Base-by-base conservation (phyloP, 2,888 invertebrate species). In the Drosophila pegasa region DNA sequence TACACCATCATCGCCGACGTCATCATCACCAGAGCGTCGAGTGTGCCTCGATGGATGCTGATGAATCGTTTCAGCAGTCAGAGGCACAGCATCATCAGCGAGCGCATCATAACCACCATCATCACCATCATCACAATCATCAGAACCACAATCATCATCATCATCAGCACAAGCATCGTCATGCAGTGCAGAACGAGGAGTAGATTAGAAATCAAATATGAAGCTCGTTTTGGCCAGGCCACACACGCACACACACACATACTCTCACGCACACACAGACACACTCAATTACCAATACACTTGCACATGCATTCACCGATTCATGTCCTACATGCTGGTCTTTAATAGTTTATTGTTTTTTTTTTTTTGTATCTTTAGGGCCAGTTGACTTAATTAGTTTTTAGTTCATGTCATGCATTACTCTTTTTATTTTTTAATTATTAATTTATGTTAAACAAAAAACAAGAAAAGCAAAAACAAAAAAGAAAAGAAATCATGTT, bases 371-470 rank as follows among this genome's bases (percentile, higher is more conserved):
- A 71, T 71, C 55, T 69, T 80, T 60, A 66, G 65, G 63, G 76
- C 84, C 80, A 86, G 75, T 80, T 68, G 74, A 85, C 88, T 80
- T 82, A 79, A 89, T 83, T 80, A 82, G 76, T 77, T 72, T 70
- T 82, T 69, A 74, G 74, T 69, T 82, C 43, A 62, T 65, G 38
- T 67, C 74, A 73, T 60, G 51, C 47, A 78, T 47, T 40, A 40
- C n/a, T 20, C 40, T 66, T 68, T 65, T 60, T 51, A 48, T 29
- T 62, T 54, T 51, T 68, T 73, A 59, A 72, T 62, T 60, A 56
- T 58, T 69, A 54, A 75, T 67, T 78, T 78, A 64, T 69, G 40
- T 51, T 75, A 27, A 14, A 35, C 3, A 3, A 22, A 22, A 45
- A 27, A 14, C 3, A 3, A 22, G n/a, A 45, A 27, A 14, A 1